A percentile compares a stretch with the other conserved stretches of the same genome.
phyloP scores from a whole-genome alignment of 2,797 vertebrate genomes.

The Nothura maculosa region DNA sequence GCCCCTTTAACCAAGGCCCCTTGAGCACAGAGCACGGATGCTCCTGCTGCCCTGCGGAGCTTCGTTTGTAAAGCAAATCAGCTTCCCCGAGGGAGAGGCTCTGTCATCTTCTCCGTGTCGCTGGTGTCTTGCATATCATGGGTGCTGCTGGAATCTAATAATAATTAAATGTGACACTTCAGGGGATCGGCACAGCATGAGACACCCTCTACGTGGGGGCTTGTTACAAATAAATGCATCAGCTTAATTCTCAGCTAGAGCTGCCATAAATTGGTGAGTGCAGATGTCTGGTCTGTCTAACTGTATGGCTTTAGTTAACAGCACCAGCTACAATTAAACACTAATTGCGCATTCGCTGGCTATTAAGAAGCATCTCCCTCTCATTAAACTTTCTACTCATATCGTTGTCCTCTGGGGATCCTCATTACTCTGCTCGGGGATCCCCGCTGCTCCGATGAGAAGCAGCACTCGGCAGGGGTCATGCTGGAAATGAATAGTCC shows the following conservation, averaged over 20 bases:
- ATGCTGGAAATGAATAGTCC: slow-evolving; percentile 48
- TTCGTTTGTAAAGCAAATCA: slow-evolving; percentile 52
- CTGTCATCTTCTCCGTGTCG: slow-evolving; percentile 10
- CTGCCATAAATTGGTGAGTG: slow-evolving; percentile 62
- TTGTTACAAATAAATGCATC: slow-evolving; percentile 60
- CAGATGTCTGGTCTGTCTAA: slow-evolving; percentile 64
- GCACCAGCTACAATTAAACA: slow-evolving; percentile 63
- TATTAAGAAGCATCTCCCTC: slow-evolving; percentile 56
- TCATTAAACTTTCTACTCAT: slow-evolving; percentile 69
- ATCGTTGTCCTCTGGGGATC: slow-evolving; percentile 50
- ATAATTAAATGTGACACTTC: slow-evolving; percentile 59
- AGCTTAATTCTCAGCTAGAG: slow-evolving; percentile 61
- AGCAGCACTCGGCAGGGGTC: slow-evolving; percentile 40
- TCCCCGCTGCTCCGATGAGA: slow-evolving; percentile 44
- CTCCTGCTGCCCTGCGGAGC: background rate
- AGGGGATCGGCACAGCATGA: slow-evolving; percentile 35
- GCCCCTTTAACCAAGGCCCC: background rate
- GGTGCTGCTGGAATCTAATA: slow-evolving; percentile 65
- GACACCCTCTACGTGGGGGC: slow-evolving; percentile 27
- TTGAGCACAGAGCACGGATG: background rate
- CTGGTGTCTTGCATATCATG: slow-evolving; percentile 39
- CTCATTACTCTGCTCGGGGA: slow-evolving; percentile 22
- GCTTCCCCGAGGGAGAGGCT: background rate
- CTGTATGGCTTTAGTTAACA: slow-evolving; percentile 57
- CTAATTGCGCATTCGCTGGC: slow-evolving; percentile 38